Conservation (phyloP, 1,140 invertebrate species). For the Apis dorsata region DNA sequence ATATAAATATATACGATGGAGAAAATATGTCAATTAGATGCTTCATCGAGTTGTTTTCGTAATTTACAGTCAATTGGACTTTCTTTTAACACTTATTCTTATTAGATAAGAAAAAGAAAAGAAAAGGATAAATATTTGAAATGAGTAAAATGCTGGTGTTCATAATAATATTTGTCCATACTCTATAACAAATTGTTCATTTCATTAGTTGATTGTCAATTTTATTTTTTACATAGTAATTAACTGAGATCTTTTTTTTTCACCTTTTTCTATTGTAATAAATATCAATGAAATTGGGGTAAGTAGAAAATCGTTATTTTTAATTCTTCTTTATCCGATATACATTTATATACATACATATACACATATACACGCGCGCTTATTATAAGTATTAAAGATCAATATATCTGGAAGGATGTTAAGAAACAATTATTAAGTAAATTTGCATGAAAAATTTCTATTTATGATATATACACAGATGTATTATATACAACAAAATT, state of each 20-base stretch:
- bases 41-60: no score
- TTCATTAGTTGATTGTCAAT: neutral
- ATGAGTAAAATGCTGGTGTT: conserved; percentile 4
- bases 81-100: neutral
- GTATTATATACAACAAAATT: conserved; percentile 54
- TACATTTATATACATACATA: no score
- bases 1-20: neutral
- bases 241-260: neutral
- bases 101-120: neutral
- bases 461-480: conserved; percentile 14
- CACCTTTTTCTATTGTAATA: neutral
- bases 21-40: conserved; percentile 17
- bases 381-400: neutral
- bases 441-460: conserved; percentile 38
- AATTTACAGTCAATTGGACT: neutral
- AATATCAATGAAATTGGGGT: neutral
- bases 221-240: neutral
- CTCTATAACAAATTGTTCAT: neutral
- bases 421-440: neutral
- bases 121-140: neutral
- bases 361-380: no score
- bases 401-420: neutral
- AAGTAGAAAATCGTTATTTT: neutral
- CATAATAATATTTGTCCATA: neutral
- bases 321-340: neutral